Conservation (phyloP, 2,797 vertebrate species). For the Aplochiton taeniatus region DNA sequence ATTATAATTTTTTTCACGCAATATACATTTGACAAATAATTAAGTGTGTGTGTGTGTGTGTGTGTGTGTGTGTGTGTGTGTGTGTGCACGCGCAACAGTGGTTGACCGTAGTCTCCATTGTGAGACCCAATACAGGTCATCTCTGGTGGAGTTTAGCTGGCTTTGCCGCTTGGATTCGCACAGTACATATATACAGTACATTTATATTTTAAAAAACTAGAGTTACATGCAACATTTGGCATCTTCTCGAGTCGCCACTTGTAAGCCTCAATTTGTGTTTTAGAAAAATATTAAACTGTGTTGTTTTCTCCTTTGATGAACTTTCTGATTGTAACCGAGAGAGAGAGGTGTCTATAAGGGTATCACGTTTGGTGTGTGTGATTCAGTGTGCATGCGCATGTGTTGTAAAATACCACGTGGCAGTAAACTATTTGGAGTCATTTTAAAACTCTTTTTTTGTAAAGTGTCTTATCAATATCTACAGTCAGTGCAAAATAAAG, state of each 20-base stretch:
- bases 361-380: conserved; percentile 21
- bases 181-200: conserved; percentile 23
- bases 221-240: conserved; percentile 81
- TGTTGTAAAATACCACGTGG: conserved; percentile 23
- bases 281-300: conserved; percentile 74
- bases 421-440: conserved; percentile 42
- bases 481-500: conserved; percentile 66
- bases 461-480: conserved; percentile 58
- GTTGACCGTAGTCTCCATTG: conserved; percentile 21
- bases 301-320: conserved; percentile 38
- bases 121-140: not conserved
- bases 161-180: conserved; percentile 29
- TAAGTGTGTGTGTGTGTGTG: conserved; percentile 6
- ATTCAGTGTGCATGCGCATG: conserved; percentile 23
- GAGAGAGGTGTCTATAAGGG: conserved; percentile 43
- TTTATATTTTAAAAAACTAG: conserved; percentile 70
- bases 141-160: conserved; percentile 35
- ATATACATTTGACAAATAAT: conserved; percentile 9
- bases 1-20: conserved; percentile 1
- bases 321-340: conserved; percentile 68
- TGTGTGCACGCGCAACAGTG: conserved; percentile 2
- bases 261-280: conserved; percentile 59
- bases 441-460: conserved; percentile 28
- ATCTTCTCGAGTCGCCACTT: conserved; percentile 66
- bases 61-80: conserved; percentile 1